These are phyloP conservation scores for Labeo catla DNA, from an alignment of 2,113 vertebrate species.

Conservation along the genomic window DNA sequence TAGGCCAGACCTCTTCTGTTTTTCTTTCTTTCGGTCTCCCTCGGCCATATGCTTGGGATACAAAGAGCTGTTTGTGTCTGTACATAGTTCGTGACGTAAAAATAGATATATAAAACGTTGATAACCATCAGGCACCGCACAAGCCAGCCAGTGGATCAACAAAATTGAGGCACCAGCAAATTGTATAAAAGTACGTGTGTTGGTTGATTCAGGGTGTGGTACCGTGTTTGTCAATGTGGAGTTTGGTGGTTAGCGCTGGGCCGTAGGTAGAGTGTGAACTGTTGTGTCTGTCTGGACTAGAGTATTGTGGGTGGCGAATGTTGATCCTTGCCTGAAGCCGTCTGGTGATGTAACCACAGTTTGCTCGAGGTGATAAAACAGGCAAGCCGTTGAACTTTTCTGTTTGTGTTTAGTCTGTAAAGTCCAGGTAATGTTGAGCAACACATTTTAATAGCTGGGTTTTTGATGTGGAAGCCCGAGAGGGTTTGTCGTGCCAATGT, in stretches of 20 bases:
- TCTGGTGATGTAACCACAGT: conserved; percentile 23
- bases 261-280: conserved; percentile 12
- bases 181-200: not conserved
- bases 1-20: conserved; percentile 19
- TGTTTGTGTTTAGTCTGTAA: conserved; percentile 28
- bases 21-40: conserved; percentile 30
- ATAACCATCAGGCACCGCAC: conserved; percentile 43
- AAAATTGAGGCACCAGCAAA: conserved; percentile 28
- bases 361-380: conserved; percentile 18
- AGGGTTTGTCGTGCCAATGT: not conserved
- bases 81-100: conserved; percentile 20
- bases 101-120: conserved; percentile 52
- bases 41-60: conserved; percentile 10
- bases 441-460: not conserved
- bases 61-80: conserved; percentile 22
- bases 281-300: conserved; percentile 37
- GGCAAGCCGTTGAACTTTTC: conserved; percentile 25
- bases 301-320: conserved; percentile 38
- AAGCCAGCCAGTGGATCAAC: not conserved
- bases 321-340: conserved; percentile 17
- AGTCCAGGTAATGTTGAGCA: conserved; percentile 3
- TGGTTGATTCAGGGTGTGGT: conserved; percentile 29
- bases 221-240: conserved; percentile 4
- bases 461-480: not conserved
- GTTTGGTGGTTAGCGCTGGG: not conserved